Evolutionary conservation across 2,888 invertebrate species (phyloP).

Genomic region (Macrosiphum euphorbiae): DNA sequence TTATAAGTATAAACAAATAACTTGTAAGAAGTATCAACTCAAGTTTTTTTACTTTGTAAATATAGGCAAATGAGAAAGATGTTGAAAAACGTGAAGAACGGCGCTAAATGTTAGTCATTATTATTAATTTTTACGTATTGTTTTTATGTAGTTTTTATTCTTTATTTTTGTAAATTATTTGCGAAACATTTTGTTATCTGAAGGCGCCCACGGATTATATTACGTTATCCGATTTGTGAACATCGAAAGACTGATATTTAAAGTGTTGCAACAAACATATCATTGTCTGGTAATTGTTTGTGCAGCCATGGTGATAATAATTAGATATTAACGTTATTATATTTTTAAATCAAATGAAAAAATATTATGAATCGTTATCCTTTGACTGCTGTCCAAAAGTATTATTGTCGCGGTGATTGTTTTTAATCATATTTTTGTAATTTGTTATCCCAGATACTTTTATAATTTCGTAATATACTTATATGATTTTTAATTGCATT

Average conservation of each 20-base stretch:
- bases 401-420: slow-evolving; percentile 61
- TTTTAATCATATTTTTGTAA: slow-evolving; percentile 64
- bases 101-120: slow-evolving; percentile 58
- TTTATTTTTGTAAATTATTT: slow-evolving; percentile 62
- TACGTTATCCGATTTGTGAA: slow-evolving; percentile 60
- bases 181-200: slow-evolving; percentile 54
- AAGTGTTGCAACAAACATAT: slow-evolving; percentile 62
- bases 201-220: slow-evolving; percentile 60
- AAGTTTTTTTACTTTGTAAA: slow-evolving; percentile 36
- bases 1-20: slow-evolving; percentile 24
- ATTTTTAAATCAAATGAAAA: slow-evolving; percentile 62
- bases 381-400: slow-evolving; percentile 64
- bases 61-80: slow-evolving; percentile 22
- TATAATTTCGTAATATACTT: slow-evolving; percentile 59
- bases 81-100: slow-evolving; percentile 28
- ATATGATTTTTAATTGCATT: slow-evolving; percentile 56
- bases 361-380: slow-evolving; percentile 61
- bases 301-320: slow-evolving; percentile 64
- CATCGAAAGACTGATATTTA: slow-evolving; percentile 65
- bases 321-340: slow-evolving; percentile 63
- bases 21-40: slow-evolving; percentile 41
- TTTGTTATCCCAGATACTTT: slow-evolving; percentile 56
- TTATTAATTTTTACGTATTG: slow-evolving; percentile 59
- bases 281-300: slow-evolving; percentile 57
- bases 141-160: slow-evolving; percentile 64